Evolutionary conservation across 2,888 invertebrate genomes (phyloP).

Genomic region (Nudaria mundana): DNA sequence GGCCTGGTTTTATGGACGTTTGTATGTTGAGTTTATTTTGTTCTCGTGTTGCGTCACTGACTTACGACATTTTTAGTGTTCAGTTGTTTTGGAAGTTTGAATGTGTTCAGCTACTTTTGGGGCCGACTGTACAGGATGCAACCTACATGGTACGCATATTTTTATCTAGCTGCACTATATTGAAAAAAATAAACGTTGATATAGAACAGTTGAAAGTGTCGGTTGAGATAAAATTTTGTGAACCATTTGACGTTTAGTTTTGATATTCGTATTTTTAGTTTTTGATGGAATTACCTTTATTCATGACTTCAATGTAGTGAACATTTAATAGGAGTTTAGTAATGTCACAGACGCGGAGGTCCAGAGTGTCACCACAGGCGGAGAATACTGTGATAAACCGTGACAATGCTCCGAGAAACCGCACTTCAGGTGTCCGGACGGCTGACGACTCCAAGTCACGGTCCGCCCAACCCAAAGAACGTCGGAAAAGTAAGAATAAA

Average conservation of each 20-base stretch:
- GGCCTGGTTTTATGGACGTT: too few species aligned
- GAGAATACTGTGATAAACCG: slow-evolving; percentile 6
- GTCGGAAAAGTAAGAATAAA: slow-evolving; percentile 42
- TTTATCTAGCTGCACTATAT: background rate
- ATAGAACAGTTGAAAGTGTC: slow-evolving; percentile 47
- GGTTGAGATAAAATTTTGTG: slow-evolving; percentile 1
- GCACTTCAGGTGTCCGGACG: slow-evolving; percentile 25
- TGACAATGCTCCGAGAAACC: slow-evolving; percentile 15
- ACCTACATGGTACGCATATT: too few species aligned
- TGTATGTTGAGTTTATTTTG: too few species aligned
- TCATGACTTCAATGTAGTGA: slow-evolving; percentile 25
- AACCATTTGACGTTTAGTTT: slow-evolving; percentile 40
- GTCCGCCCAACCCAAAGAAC: slow-evolving; percentile 20
- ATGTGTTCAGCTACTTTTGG: too few species aligned
- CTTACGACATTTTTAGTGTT: too few species aligned
- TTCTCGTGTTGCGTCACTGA: too few species aligned
- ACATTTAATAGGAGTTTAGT: slow-evolving; percentile 10
- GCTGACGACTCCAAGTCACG: slow-evolving; percentile 22
- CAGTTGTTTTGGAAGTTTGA: too few species aligned
- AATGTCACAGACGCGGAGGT: slow-evolving; percentile 46
- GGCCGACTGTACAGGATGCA: too few species aligned
- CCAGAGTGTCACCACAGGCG: slow-evolving; percentile 22
- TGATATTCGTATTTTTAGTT: slow-evolving; percentile 44
- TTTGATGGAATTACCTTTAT: slow-evolving; percentile 28
- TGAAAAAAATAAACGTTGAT: slow-evolving; percentile 21